phyloP scores from a whole-genome alignment of 2,797 vertebrate species.

The Rhadinocentrus ornatus region DNA sequence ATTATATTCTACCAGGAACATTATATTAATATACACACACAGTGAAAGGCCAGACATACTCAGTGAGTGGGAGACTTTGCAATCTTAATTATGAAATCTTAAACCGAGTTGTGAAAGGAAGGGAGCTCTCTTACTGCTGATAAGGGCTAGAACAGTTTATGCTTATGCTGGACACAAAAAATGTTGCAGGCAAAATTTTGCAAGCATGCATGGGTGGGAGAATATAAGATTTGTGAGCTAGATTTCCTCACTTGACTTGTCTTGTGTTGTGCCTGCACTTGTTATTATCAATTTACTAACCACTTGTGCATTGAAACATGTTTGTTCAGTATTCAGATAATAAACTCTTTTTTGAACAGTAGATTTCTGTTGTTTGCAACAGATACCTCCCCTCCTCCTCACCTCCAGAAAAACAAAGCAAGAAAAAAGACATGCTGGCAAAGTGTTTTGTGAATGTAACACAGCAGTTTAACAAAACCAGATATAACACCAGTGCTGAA shows the following conservation, averaged over 20 bases:
- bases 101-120: constrained; percentile 22
- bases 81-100: constrained; percentile 26
- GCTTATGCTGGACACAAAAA: constrained; percentile 5
- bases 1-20: constrained; percentile 18
- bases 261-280: not conserved
- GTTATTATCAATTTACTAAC: constrained; percentile 1
- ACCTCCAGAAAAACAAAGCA: too few species aligned
- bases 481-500: not conserved
- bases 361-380: not conserved
- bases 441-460: not conserved
- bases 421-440: not conserved
- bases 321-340: not conserved
- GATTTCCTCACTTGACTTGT: not conserved
- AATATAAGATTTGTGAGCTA: not conserved
- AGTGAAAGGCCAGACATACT: not conserved
- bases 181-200: not conserved
- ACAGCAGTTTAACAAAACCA: constrained; percentile 6
- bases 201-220: not conserved
- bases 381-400: too few species aligned
- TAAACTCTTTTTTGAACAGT: not conserved
- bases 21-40: constrained; percentile 3
- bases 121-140: constrained; percentile 7
- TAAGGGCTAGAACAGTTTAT: not conserved
- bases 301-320: not conserved
- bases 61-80: not conserved